These are phyloP conservation scores for Aphelenchoides besseyi DNA, from an alignment of 1,140 invertebrate genomes.

Conservation along the genomic window DNA sequence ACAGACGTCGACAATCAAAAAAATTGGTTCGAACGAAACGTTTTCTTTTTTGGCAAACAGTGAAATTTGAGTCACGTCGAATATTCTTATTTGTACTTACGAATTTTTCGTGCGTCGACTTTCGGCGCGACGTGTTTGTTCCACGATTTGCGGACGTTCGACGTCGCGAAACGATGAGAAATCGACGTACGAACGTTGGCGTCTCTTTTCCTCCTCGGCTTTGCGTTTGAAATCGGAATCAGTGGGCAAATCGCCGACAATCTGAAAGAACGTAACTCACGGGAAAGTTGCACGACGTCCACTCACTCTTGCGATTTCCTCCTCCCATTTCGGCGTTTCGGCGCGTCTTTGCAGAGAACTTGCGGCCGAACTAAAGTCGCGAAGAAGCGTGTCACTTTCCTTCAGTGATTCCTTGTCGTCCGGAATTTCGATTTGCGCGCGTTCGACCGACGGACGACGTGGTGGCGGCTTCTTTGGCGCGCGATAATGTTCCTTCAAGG, in stretches of 20 bases:
- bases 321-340: conserved; percentile 59
- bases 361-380: not conserved
- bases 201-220: conserved; percentile 14
- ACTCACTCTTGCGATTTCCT: conserved; percentile 53
- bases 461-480: conserved; percentile 44
- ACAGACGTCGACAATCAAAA: not conserved
- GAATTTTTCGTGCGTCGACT: not conserved
- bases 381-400: not conserved
- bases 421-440: conserved; percentile 24
- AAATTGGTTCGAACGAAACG: not conserved
- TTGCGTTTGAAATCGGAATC: conserved; percentile 13
- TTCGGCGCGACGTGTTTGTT: not conserved
- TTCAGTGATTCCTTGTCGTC: conserved; percentile 14
- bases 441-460: conserved; percentile 19
- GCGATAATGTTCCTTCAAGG: conserved; percentile 58
- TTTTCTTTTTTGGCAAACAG: not conserved
- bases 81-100: not conserved
- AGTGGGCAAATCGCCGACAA: conserved; percentile 25
- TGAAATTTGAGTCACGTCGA: conserved; percentile 10
- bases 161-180: not conserved
- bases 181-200: not conserved
- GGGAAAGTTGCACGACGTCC: not conserved
- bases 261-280: conserved; percentile 20
- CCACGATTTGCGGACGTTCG: not conserved
- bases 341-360: conserved; percentile 33